Base-by-base conservation (phyloP, 2,888 invertebrate species). In the Scaptomyza parva region DNA sequence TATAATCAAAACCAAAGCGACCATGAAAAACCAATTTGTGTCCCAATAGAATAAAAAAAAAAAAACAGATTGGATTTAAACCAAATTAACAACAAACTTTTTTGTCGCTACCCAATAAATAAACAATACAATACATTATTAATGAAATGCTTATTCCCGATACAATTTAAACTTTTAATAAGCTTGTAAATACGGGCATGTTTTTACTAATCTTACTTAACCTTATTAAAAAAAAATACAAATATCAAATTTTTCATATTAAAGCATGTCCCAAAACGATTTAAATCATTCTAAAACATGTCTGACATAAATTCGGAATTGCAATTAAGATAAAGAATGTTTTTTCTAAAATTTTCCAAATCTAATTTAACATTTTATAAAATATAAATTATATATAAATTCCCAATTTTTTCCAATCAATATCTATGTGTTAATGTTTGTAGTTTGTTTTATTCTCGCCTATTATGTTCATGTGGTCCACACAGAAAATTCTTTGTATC, bases 381-480 rank as follows among this genome's bases (percentile, higher is more conserved):
- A 59, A 51, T 50, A n/a, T n/a, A n/a, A n/a, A n/a, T n/a, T n/a
- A n/a, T n/a, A n/a, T n/a, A n/a, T n/a, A n/a, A 33, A 41, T 20
- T 26, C 2, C 0, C n/a, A 44, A 7, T 7, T 41, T 60, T 54
- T 54, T 61, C 12, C 41, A 40, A 48, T 17, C 54, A 48, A 57
- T 58, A 55, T 85, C 76, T 82, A 41, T 60, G 58, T 81, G 86
- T 80, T 52, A 65, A 69, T 58, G 65, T 81, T 70, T 45, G 86
- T 81, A 81, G 86, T 57, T 81, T 83, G 81, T 62, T 47, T 48
- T 48, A 22, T 11, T 12, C 67, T 68, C 72, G 64, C 51, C 70
- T 61, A 57, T n/a, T n/a, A 60, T 68, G 54, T 69, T 57, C 64
- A 64, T 64, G 76, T 70, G 54, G 37, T 53, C 39, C 53, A 65